phyloP scores from a whole-genome alignment of 2,113 vertebrate species.

The Oreocharis arfaki region DNA sequence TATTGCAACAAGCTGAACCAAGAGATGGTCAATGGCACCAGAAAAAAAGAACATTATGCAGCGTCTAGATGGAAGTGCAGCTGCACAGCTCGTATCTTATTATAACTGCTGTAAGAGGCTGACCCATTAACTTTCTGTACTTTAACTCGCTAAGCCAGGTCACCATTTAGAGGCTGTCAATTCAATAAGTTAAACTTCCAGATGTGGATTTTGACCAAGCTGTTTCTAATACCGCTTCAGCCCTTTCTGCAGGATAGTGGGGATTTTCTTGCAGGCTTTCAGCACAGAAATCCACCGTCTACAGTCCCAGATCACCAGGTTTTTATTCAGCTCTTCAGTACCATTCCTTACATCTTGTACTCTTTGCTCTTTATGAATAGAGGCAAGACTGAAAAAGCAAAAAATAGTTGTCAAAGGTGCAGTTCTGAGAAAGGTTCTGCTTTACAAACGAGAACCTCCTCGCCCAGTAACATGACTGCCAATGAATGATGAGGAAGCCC shows the following conservation, averaged over 20 bases:
- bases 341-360: background rate
- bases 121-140: background rate
- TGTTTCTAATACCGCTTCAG: background rate
- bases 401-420: background rate
- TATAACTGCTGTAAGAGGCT: background rate
- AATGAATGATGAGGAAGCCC: background rate
- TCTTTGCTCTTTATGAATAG: background rate
- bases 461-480: background rate
- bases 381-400: background rate
- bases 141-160: background rate
- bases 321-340: background rate
- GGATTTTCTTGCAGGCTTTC: background rate
- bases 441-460: background rate
- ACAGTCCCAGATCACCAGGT: background rate
- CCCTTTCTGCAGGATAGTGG: background rate
- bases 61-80: background rate
- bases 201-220: background rate
- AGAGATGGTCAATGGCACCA: background rate
- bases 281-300: background rate
- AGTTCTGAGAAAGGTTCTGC: background rate
- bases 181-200: background rate
- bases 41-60: background rate
- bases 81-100: background rate
- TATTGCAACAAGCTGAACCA: background rate
- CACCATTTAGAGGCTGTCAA: background rate